Evolutionary conservation across 2,113 vertebrate genomes (phyloP).

Genomic region (Gasterosteus aculeatus): DNA sequence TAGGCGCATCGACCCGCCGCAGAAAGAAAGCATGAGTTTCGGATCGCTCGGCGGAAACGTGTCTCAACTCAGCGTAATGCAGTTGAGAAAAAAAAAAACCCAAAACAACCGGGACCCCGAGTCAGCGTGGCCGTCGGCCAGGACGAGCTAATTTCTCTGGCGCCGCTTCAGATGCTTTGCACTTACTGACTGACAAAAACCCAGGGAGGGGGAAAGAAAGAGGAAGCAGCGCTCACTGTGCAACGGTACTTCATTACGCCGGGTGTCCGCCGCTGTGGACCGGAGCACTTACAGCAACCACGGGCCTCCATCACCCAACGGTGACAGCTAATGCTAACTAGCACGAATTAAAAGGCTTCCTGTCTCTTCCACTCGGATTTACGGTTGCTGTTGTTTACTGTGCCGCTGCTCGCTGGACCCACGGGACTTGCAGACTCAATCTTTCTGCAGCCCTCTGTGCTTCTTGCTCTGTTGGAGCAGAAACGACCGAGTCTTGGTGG

Average conservation of each 20-base stretch:
- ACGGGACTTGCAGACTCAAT: slow-evolving; percentile 50
- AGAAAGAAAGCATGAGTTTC: slow-evolving; percentile 34
- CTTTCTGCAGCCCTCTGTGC: slow-evolving; percentile 53
- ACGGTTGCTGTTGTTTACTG: slow-evolving; percentile 43
- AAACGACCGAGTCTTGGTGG: slow-evolving; percentile 61
- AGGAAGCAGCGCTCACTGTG: neutral
- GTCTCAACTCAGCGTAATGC: slow-evolving; percentile 37
- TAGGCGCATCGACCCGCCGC: slow-evolving; percentile 47
- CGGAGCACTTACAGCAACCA: slow-evolving; percentile 19
- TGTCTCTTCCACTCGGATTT: slow-evolving; percentile 32
- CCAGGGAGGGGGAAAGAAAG: neutral
- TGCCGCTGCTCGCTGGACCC: slow-evolving; percentile 41
- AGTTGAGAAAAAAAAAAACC: slow-evolving; percentile 3
- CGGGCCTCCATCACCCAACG: slow-evolving; percentile 32
- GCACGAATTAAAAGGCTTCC: slow-evolving; percentile 44
- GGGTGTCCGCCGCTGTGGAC: neutral
- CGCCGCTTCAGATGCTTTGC: slow-evolving; percentile 62
- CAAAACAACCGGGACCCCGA: slow-evolving; percentile 61
- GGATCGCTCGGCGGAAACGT: slow-evolving; percentile 39
- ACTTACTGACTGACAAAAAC: slow-evolving; percentile 46
- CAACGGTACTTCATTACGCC: neutral
- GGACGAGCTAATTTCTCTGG: slow-evolving; percentile 70
- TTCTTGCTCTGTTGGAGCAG: slow-evolving; percentile 65
- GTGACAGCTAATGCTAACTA: slow-evolving; percentile 50
- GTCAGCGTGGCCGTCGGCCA: slow-evolving; percentile 71